Evolutionary conservation across 2,113 vertebrate genomes (phyloP), one percentile per base, ranked within the genome.

Genomic region (Megaptera novaeangliae): DNA sequence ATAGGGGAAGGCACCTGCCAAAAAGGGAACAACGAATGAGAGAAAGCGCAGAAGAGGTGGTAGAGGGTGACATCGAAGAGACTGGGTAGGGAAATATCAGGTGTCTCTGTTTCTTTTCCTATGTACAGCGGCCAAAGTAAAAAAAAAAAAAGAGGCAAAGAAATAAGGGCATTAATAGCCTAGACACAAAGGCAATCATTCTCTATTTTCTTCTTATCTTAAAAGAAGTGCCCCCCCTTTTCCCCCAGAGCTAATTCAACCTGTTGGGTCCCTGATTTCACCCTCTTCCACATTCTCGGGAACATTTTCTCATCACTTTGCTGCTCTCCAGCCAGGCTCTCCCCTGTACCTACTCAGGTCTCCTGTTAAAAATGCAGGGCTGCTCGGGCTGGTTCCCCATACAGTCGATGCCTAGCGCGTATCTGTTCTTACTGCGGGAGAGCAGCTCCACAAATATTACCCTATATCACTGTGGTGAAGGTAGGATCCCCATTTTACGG

Each of bases 101-200:
- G 36, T 31, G 6, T 23, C 1, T 95, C 29, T 14, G 3, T 78
- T 91, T 95, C 9, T 41, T 95, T 92, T 64, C 69, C 41, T 74
- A 44, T 41, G 36, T 29, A 52, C 17, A 6, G 44, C 12, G 6
- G 18, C 46, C 34, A 88, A 74, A 64, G 14, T 63, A 71, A 36
- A 25, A 9, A 52, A 39, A 55, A 75, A 97, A 88, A 84, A 27
- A 7, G 17, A 90, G 66, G 49, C 18, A 93, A 95, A 89, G 39
- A 96, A 90, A 94, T 18, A 68, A 74, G 57, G 20, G 41, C 72
- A 17, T 63, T 66, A 61, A 23, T 21, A 95, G n/a, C 68, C 31
- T 59, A 90, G 3, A 82, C 18, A 74, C 9, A 55, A 83, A 92
- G 29, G 25, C 12, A 39, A 2, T 55, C n/a, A 44, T 52, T 94